Base-by-base conservation (phyloP, 2,797 vertebrate genomes). In the Thunnus albacares region DNA sequence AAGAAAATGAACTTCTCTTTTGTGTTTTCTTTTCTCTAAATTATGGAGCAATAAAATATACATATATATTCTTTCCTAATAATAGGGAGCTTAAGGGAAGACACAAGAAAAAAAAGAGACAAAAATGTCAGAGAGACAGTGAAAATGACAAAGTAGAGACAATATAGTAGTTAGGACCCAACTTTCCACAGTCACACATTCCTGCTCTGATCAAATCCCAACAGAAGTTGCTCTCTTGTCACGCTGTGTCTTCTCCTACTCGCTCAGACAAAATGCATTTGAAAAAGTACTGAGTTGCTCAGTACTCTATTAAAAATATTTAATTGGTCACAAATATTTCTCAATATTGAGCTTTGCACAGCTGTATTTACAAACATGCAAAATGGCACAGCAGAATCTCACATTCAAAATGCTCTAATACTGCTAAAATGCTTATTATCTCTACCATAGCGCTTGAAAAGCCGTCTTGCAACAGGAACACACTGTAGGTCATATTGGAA, bases 11-110 rank as follows among this genome's bases (percentile, higher is more conserved):
- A 85, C 73, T 79, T 79, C 53, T 81, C 81, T 72, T 89, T 87
- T 76, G 74, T 86, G 82, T 86, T 90, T 84, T 85, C 79, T 84
- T 86, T 88, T 66, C 64, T 75, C 62, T 79, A 71, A 85, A 79
- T 84, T 86, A 84, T 24, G 33, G 74, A 74, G 70, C 59, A 75
- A 87, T 83, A 78, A 83, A 81, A 82, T 57, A 80, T 65, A 86
- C 30, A 77, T 79, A 47, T 79, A 68, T 76, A 83, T 83, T 79
- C 47, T 47, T 74, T 66, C 11, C 43, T 68, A 53, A 58, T 82
- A 75, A 79, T 6, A 59, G 20, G 61, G 17, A 64, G 62, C 7
- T 60, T 77, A 70, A 81, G 77, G 60, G 10, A 63, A 59, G 47
- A 51, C 9, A 3, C 6, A n/a, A 52, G n/a, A 12, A 71, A 74